Evolutionary conservation across 2,113 vertebrate genomes (phyloP).

Genomic region (Megaceryle maxima): DNA sequence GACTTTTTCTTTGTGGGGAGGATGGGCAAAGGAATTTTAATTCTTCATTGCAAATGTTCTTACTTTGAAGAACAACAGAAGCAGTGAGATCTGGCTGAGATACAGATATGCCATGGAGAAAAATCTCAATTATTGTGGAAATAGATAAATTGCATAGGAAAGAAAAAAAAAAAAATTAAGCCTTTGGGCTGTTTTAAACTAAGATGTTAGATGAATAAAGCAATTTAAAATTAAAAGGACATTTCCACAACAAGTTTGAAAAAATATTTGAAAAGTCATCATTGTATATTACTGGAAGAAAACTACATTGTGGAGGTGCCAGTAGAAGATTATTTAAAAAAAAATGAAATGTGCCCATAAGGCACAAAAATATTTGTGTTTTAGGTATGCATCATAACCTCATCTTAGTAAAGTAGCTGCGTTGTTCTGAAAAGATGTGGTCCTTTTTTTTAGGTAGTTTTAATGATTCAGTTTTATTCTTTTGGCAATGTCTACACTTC

Average conservation of each 20-base stretch:
- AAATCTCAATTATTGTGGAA: slow-evolving; percentile 6
- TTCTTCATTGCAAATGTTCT: not conserved
- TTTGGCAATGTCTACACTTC: not conserved
- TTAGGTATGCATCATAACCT: not conserved
- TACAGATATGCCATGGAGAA: not conserved
- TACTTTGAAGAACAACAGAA: not conserved
- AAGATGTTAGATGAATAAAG: not conserved
- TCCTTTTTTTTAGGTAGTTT: not conserved
- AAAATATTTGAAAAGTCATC: not conserved
- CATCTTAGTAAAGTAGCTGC: not conserved
- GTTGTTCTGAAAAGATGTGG: not conserved
- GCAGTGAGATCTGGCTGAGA: not conserved
- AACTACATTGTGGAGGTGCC: not conserved
- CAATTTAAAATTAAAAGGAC: not conserved
- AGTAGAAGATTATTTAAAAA: not conserved
- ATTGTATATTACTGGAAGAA: not conserved
- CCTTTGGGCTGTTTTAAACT: not conserved
- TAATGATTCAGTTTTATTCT: not conserved
- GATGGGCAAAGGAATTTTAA: not conserved
- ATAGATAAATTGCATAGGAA: not conserved
- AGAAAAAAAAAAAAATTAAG: not conserved
- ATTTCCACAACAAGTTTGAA: not conserved
- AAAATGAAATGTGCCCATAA: not conserved
- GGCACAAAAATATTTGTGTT: not conserved
- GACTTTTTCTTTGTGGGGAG: not conserved